Evolutionary conservation across 2,888 invertebrate genomes (phyloP).

Genomic region (Branchellion lobata): DNA sequence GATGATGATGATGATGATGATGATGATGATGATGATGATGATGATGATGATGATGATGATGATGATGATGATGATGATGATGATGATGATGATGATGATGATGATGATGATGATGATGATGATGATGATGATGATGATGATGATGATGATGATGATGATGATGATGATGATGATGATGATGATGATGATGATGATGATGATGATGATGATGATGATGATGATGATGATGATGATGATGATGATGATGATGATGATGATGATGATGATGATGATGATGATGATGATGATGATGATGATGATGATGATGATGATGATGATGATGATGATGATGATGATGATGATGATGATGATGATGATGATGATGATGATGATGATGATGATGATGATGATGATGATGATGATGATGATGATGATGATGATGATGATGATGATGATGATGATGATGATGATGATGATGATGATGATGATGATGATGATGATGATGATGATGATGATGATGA

Average conservation of each 20-base stretch:
- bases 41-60: conserved; percentile 14
- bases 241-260: conserved; percentile 14
- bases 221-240: conserved; percentile 14
- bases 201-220: conserved; percentile 14
- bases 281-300: conserved; percentile 14
- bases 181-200: conserved; percentile 14
- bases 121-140: conserved; percentile 14
- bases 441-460: background rate
- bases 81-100: conserved; percentile 14
- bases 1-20: conserved; percentile 14
- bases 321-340: conserved; percentile 14
- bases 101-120: conserved; percentile 14
- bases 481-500: conserved; percentile 12
- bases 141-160: conserved; percentile 14
- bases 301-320: conserved; percentile 14
- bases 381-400: conserved; percentile 14
- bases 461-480: conserved; percentile 8
- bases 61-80: conserved; percentile 14
- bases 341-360: conserved; percentile 14
- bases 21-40: conserved; percentile 14
- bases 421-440: conserved; percentile 14
- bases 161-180: conserved; percentile 11
- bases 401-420: conserved; percentile 14
- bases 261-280: conserved; percentile 14
- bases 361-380: conserved; percentile 14